These are phyloP conservation scores for Phrynosoma platyrhinos DNA, from an alignment of 2,113 vertebrate species.

Conservation along the genomic window DNA sequence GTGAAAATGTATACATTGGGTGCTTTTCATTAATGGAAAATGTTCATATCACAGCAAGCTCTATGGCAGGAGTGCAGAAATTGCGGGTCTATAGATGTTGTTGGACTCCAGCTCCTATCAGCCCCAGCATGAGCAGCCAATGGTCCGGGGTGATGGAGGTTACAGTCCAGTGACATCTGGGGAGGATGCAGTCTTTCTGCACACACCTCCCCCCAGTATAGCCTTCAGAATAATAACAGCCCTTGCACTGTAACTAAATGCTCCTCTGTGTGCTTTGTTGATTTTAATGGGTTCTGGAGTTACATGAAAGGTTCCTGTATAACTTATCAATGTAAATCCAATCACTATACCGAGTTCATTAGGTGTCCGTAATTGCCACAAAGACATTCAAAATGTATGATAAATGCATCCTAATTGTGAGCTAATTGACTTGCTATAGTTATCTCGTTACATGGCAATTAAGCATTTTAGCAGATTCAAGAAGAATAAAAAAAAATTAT, in stretches of 20 bases:
- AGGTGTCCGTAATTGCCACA: slow-evolving; percentile 75
- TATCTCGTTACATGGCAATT: slow-evolving; percentile 81
- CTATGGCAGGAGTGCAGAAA: too few relatives aligned
- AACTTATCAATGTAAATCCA: slow-evolving; percentile 59
- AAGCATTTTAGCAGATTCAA: slow-evolving; percentile 78
- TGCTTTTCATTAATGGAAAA: too few relatives aligned
- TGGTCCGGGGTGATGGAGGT: too few relatives aligned
- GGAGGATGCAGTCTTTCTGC: too few relatives aligned
- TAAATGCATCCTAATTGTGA: slow-evolving; percentile 80
- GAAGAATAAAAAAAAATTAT: slow-evolving; percentile 57
- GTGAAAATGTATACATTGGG: too few relatives aligned
- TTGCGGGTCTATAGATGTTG: too few relatives aligned
- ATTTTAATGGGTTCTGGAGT: slow-evolving; percentile 41
- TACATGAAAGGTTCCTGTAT: slow-evolving; percentile 52
- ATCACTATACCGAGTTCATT: slow-evolving; percentile 68
- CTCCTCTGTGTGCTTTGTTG: slow-evolving; percentile 40
- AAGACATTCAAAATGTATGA: slow-evolving; percentile 72
- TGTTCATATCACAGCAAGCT: too few relatives aligned
- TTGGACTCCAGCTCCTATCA: too few relatives aligned
- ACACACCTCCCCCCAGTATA: too few relatives aligned
- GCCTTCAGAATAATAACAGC: not conserved
- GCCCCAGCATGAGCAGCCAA: too few relatives aligned
- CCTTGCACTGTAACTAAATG: slow-evolving; percentile 27
- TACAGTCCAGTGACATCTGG: too few relatives aligned
- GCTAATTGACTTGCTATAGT: slow-evolving; percentile 81